These are phyloP conservation scores for Polypedilum pembai DNA, from an alignment of 1,140 invertebrate genomes.

Conservation along the genomic window DNA sequence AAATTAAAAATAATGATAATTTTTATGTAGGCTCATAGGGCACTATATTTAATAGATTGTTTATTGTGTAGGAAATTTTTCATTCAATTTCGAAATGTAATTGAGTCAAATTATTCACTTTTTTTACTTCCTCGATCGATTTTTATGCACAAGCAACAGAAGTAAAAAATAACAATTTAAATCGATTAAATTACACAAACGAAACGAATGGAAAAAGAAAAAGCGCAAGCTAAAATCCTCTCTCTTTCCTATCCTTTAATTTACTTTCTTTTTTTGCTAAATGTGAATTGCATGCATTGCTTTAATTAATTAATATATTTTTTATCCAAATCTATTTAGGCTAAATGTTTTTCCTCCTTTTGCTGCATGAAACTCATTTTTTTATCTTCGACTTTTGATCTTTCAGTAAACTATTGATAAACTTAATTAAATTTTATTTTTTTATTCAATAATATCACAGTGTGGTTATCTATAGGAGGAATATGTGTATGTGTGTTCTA, in stretches of 20 bases:
- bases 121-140: too few relatives aligned
- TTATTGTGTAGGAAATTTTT: too few relatives aligned
- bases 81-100: too few relatives aligned
- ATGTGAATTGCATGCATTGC: not conserved
- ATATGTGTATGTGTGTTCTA: not conserved
- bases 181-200: too few relatives aligned
- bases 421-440: conserved; percentile 5
- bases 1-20: not conserved
- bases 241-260: not conserved
- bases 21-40: not conserved
- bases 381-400: not conserved
- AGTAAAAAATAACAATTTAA: too few relatives aligned
- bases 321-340: not conserved
- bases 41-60: not conserved
- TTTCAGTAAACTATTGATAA: not conserved
- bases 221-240: not conserved
- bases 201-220: not conserved
- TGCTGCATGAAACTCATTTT: conserved; percentile 9
- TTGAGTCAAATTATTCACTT: too few relatives aligned
- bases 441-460: not conserved
- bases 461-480: not conserved
- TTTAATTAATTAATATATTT: not conserved
- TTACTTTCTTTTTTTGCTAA: not conserved
- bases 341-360: not conserved
- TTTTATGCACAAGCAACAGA: too few relatives aligned